These are phyloP conservation scores for Hydrotaea diabolus DNA, from an alignment of 2,888 invertebrate species.

Conservation along the genomic window DNA sequence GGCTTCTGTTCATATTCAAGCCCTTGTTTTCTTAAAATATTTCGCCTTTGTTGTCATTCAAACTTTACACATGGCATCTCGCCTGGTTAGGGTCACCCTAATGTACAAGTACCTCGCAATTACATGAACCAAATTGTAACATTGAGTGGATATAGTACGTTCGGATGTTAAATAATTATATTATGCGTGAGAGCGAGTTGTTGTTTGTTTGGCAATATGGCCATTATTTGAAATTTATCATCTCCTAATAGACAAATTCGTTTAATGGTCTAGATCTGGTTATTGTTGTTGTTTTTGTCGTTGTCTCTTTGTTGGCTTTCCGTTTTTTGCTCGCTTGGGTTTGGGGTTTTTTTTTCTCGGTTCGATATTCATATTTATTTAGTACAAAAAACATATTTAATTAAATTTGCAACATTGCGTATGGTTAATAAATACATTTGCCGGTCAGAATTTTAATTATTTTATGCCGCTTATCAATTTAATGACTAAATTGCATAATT, in stretches of 20 bases:
- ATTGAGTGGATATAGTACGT: no score
- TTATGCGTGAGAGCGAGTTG: not conserved
- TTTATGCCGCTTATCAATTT: slow-evolving; percentile 42
- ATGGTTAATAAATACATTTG: slow-evolving; percentile 51
- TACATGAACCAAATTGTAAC: no score
- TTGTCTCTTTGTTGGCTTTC: not conserved
- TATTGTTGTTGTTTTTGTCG: not conserved
- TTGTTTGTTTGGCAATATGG: slow-evolving; percentile 41
- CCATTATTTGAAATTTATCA: slow-evolving; percentile 51
- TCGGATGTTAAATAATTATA: no score
- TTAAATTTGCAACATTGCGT: slow-evolving; percentile 43
- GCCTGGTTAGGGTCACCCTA: no score
- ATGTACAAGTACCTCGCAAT: no score
- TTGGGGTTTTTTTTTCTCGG: not conserved
- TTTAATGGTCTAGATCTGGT: slow-evolving; percentile 42
- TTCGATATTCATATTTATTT: not conserved
- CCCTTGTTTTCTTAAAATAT: no score
- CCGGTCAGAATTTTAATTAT: slow-evolving; percentile 52
- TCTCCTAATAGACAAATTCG: slow-evolving; percentile 46
- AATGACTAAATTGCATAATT: slow-evolving; percentile 37
- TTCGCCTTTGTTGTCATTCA: no score
- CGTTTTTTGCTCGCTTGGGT: not conserved
- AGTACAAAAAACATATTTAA: slow-evolving; percentile 36
- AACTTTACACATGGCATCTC: no score
- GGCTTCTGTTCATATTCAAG: no score